These are phyloP conservation scores for Rhyacophila brunnea DNA, from an alignment of 1,140 invertebrate species.

Conservation along the genomic window DNA sequence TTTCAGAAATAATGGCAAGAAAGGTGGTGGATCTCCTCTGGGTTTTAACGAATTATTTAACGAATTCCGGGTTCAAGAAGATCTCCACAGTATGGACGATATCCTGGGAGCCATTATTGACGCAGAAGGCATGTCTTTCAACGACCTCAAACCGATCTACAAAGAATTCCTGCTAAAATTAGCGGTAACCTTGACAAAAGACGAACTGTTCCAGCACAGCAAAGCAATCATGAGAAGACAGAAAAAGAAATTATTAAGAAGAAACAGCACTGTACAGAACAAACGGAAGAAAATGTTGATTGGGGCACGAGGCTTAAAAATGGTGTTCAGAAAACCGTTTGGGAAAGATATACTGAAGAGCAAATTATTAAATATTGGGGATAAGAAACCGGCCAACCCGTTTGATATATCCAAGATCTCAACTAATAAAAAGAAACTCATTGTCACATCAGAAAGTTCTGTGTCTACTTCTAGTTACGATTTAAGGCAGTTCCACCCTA, in stretches of 20 bases:
- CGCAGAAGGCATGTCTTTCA: conserved; percentile 88
- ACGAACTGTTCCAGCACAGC: conserved; percentile 84
- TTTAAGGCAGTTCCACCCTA: conserved; percentile 57
- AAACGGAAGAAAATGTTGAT: conserved; percentile 55
- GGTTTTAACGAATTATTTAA: conserved; percentile 82
- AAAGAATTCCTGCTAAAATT: conserved; percentile 85
- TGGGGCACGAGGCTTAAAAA: conserved; percentile 56
- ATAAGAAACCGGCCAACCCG: conserved; percentile 24
- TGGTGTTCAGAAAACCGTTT: conserved; percentile 53
- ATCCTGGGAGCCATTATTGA: conserved; percentile 85
- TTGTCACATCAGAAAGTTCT: conserved; percentile 54
- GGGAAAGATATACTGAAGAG: conserved; percentile 56
- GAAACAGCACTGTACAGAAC: conserved; percentile 53
- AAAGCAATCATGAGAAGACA: conserved; percentile 86
- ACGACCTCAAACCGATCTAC: conserved; percentile 86
- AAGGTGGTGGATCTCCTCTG: conserved; percentile 68
- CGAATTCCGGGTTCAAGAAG: conserved; percentile 81
- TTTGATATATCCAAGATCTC: conserved; percentile 39
- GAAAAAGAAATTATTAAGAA: conserved; percentile 63
- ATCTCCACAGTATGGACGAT: conserved; percentile 82
- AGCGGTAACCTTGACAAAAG: conserved; percentile 82
- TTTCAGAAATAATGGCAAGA: conserved; percentile 60
- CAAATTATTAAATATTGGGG: conserved; percentile 42
- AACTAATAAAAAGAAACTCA: conserved; percentile 43
- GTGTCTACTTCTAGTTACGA: conserved; percentile 60